Conservation (phyloP, 2,888 invertebrate genomes). For the Acleris cristana region DNA sequence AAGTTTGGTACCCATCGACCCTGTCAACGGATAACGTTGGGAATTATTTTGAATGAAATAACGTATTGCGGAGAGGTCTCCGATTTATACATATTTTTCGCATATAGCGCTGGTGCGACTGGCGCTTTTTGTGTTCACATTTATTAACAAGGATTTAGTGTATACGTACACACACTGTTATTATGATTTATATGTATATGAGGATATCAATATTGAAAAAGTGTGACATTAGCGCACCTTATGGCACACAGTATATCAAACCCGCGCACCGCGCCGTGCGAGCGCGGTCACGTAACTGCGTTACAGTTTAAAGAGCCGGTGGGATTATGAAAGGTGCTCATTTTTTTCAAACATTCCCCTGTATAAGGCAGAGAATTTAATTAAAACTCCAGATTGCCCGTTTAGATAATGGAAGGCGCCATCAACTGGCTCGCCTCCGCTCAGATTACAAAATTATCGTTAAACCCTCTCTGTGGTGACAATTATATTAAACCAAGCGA, state of each 20-base stretch:
- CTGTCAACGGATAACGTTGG: slow-evolving; percentile 15
- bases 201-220: not conserved
- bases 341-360: slow-evolving; percentile 57
- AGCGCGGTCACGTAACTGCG: slow-evolving; percentile 6
- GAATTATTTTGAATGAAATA: slow-evolving; percentile 19
- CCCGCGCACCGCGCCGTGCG: not conserved
- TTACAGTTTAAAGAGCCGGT: slow-evolving; percentile 42
- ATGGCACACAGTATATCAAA: too few relatives aligned
- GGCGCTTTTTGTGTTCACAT: not conserved
- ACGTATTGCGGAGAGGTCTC: slow-evolving; percentile 6
- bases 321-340: slow-evolving; percentile 48
- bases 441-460: slow-evolving; percentile 56
- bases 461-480: slow-evolving; percentile 54
- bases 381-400: slow-evolving; percentile 66
- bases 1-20: slow-evolving; percentile 25
- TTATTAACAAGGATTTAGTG: not conserved
- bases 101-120: not conserved
- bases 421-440: slow-evolving; percentile 48
- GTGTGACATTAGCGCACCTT: not conserved
- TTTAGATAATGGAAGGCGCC: slow-evolving; percentile 57
- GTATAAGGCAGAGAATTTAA: slow-evolving; percentile 62
- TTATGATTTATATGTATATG: too few relatives aligned
- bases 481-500: slow-evolving; percentile 47
- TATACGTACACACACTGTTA: not conserved
- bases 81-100: not conserved